Conservation (phyloP, 1,140 invertebrate species). For the Ostrea edulis region DNA sequence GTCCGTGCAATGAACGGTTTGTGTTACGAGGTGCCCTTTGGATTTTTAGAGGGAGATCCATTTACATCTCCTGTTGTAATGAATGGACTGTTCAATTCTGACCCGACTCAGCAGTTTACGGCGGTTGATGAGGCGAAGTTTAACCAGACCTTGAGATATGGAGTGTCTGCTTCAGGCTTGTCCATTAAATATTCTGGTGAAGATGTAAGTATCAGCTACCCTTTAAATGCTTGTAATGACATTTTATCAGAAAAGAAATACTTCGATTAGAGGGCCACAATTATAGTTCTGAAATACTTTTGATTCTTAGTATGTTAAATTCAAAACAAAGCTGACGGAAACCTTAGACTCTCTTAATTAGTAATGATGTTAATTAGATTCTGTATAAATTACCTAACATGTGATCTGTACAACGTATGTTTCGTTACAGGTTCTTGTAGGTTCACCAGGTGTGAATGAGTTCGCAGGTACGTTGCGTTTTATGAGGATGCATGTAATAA, state of each 20-base stretch:
- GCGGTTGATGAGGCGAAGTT: not conserved
- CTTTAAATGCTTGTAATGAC: too few species aligned
- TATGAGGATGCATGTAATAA: too few species aligned
- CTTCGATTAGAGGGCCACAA: too few species aligned
- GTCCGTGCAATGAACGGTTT: not conserved
- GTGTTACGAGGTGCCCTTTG: not conserved
- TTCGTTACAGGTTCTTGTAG: not conserved
- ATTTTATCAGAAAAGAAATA: too few species aligned
- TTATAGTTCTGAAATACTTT: too few species aligned
- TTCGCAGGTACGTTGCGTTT: not conserved
- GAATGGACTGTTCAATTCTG: not conserved
- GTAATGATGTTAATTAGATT: too few species aligned
- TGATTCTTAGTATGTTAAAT: too few species aligned
- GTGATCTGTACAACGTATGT: not conserved
- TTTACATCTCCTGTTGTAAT: not conserved
- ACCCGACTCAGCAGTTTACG: not conserved
- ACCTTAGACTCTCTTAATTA: too few species aligned
- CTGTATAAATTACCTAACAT: not conserved
- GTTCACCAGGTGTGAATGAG: not conserved
- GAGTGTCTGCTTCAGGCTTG: not conserved
- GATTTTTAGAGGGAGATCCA: not conserved
- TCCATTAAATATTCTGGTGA: not conserved
- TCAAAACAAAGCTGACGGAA: too few species aligned
- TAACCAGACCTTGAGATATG: slow-evolving; percentile 11
- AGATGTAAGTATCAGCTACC: not conserved